These are phyloP conservation scores for Channallabes apus DNA, from an alignment of 2,797 vertebrate genomes.

Conservation along the genomic window DNA sequence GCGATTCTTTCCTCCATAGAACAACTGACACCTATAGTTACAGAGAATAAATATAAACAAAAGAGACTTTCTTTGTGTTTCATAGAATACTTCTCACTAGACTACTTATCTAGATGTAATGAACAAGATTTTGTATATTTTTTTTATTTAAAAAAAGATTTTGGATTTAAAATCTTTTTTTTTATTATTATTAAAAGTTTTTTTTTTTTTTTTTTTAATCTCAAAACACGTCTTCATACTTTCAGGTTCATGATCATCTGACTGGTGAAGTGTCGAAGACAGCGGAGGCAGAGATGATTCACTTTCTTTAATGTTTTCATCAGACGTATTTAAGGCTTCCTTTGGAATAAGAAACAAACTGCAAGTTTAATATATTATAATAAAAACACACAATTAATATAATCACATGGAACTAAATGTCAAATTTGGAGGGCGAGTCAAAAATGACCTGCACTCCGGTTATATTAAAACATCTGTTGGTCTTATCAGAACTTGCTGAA, in stretches of 20 bases:
- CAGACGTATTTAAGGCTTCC: slow-evolving; percentile 72
- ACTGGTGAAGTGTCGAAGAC: slow-evolving; percentile 24
- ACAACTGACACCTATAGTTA: slow-evolving; percentile 48
- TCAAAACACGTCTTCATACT: not conserved
- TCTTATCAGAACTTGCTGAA: too few relatives aligned
- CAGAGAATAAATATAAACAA: slow-evolving; percentile 17
- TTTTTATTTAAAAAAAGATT: too few relatives aligned
- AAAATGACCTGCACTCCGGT: too few relatives aligned
- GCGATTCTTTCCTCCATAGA: slow-evolving; percentile 59
- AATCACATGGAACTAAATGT: not conserved
- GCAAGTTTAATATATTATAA: not conserved
- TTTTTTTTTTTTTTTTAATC: not conserved
- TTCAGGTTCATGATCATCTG: slow-evolving; percentile 43
- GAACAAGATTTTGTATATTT: not conserved
- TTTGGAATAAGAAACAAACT: slow-evolving; percentile 49
- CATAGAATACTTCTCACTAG: not conserved
- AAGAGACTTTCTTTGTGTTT: not conserved
- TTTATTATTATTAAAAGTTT: too few relatives aligned
- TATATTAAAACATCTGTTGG: too few relatives aligned
- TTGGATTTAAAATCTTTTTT: too few relatives aligned
- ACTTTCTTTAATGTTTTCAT: slow-evolving; percentile 50
- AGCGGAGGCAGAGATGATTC: slow-evolving; percentile 32
- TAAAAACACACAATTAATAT: not conserved
- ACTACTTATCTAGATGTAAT: not conserved
- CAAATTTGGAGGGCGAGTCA: not conserved